phyloP scores from a whole-genome alignment of 2,113 vertebrate genomes.

The Dolichallabes microphthalmus region DNA sequence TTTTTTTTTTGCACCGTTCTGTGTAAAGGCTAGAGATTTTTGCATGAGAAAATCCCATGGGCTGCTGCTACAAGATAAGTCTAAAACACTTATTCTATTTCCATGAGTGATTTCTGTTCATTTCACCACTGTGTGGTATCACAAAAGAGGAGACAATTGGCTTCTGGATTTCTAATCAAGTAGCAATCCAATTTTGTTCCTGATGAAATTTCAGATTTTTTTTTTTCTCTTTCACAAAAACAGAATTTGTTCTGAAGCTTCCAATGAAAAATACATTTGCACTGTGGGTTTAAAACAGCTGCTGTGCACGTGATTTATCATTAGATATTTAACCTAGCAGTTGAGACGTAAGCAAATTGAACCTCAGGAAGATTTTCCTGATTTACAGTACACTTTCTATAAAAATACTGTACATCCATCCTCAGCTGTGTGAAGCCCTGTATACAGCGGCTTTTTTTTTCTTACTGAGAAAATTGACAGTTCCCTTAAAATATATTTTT shows the following conservation, averaged over 20 bases:
- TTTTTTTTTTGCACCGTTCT: not conserved
- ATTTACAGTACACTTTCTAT: not conserved
- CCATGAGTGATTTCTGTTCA: not conserved
- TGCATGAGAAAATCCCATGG: not conserved
- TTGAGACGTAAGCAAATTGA: not conserved
- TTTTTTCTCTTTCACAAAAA: not conserved
- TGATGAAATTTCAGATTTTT: not conserved
- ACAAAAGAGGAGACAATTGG: not conserved
- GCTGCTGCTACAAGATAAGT: not conserved
- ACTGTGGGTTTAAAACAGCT: conserved; percentile 1
- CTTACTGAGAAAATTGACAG: not conserved
- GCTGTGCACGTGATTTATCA: not conserved
- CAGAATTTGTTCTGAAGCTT: conserved; percentile 3
- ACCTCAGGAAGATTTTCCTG: not conserved
- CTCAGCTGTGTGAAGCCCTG: not conserved
- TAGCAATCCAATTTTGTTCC: not conserved
- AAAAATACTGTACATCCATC: not conserved
- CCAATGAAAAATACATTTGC: conserved; percentile 1
- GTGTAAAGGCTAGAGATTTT: not conserved
- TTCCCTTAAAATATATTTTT: conserved; percentile 4
- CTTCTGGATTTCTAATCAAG: conserved; percentile 15
- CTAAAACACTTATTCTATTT: not conserved
- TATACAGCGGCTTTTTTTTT: not conserved
- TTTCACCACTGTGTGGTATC: not conserved
- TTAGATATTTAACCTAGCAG: not conserved